Conservation (phyloP, 2,888 invertebrate genomes). For the Griposia aprilina region DNA sequence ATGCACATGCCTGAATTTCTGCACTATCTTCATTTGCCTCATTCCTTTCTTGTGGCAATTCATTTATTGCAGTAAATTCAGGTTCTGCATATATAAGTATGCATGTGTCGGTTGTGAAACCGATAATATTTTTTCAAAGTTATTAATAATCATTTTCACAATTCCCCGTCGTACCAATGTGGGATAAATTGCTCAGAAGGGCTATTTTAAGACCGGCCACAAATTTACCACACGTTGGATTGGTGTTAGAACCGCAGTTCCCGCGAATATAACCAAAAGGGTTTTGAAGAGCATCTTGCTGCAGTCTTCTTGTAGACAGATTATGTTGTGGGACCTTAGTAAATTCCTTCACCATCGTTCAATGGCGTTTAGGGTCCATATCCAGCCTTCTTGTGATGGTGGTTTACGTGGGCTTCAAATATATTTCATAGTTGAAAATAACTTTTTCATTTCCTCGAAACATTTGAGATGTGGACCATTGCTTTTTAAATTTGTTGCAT, state of each 20-base stretch:
- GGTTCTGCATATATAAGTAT: neutral
- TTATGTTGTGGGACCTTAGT: neutral
- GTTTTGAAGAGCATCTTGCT: neutral
- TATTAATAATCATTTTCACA: constrained; percentile 1
- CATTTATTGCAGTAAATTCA: neutral
- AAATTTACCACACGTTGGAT: neutral
- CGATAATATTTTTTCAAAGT: neutral
- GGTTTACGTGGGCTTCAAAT: neutral
- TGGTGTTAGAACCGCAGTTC: neutral
- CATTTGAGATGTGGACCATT: neutral
- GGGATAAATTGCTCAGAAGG: too few species aligned
- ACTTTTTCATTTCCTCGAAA: constrained; percentile 1
- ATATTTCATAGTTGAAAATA: neutral
- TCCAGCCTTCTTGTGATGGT: constrained; percentile 1
- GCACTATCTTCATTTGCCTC: neutral
- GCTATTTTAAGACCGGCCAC: too few species aligned
- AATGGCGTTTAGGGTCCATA: neutral
- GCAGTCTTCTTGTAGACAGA: neutral
- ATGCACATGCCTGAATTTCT: constrained; percentile 1
- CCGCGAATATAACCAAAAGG: neutral
- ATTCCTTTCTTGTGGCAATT: neutral
- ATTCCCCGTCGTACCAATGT: constrained; percentile 1
- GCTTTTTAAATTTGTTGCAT: constrained; percentile 3
- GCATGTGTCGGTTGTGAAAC: neutral
- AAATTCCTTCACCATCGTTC: neutral